A percentile compares a stretch with the other conserved stretches of the same genome.
These are phyloP conservation scores for Magallana ariakensis DNA, from an alignment of 1,140 invertebrate genomes.

Conservation along the genomic window DNA sequence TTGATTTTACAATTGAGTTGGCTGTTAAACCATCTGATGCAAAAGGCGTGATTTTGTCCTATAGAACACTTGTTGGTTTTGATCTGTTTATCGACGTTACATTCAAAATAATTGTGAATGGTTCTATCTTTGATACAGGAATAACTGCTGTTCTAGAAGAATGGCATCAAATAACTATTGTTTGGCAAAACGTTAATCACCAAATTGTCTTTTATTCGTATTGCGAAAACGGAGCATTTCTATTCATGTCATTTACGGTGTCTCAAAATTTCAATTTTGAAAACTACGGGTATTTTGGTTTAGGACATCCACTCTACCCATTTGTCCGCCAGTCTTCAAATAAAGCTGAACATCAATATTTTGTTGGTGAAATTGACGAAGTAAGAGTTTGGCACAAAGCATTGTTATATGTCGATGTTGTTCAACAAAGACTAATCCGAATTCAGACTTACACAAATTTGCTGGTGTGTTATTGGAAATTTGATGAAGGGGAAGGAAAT, in stretches of 20 bases:
- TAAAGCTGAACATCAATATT: slow-evolving; percentile 37
- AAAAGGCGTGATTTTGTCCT: slow-evolving; percentile 57
- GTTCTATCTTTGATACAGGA: slow-evolving; percentile 48
- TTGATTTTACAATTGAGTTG: slow-evolving; percentile 58
- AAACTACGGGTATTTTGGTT: slow-evolving; percentile 47
- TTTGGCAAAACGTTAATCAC: slow-evolving; percentile 38
- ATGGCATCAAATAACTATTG: slow-evolving; percentile 55
- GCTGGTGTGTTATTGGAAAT: slow-evolving; percentile 59
- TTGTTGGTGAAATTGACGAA: slow-evolving; percentile 63
- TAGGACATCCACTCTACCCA: slow-evolving; percentile 45
- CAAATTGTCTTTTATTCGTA: slow-evolving; percentile 38
- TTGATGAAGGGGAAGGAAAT: slow-evolving; percentile 63
- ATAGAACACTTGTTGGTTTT: slow-evolving; percentile 50
- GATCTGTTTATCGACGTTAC: slow-evolving; percentile 47
- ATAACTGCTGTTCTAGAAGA: slow-evolving; percentile 43
- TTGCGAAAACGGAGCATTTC: slow-evolving; percentile 24
- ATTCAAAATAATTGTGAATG: slow-evolving; percentile 51
- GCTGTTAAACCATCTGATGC: slow-evolving; percentile 46
- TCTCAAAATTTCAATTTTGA: not conserved
- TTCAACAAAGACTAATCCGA: slow-evolving; percentile 25
- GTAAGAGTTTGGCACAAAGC: slow-evolving; percentile 60
- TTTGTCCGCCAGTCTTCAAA: not conserved
- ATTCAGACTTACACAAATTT: not conserved
- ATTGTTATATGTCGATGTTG: slow-evolving; percentile 55
- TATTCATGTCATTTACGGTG: slow-evolving; percentile 39